phyloP scores from a whole-genome alignment of 2,797 vertebrate genomes.

The Squalus acanthias region DNA sequence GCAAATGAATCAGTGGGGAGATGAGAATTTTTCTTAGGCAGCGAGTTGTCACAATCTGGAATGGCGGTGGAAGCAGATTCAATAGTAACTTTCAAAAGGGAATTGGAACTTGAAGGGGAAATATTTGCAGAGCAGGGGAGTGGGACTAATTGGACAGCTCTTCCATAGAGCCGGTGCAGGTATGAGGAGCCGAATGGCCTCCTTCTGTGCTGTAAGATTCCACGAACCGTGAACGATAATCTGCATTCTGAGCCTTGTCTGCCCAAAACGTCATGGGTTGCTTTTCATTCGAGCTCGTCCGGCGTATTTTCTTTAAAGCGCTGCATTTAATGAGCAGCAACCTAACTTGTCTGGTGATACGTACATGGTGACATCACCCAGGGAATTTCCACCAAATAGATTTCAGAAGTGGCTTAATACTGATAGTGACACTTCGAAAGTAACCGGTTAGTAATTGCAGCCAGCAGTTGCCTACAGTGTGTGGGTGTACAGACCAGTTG shows the following conservation, averaged over 20 bases:
- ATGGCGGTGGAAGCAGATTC: background rate
- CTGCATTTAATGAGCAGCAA: background rate
- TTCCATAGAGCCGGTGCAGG: background rate
- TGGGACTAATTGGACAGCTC: background rate
- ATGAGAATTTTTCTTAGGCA: background rate
- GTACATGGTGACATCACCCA: background rate
- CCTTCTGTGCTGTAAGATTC: background rate
- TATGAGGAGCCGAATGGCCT: background rate
- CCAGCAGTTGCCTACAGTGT: background rate
- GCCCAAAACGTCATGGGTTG: background rate
- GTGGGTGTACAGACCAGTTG: constrained; percentile 10
- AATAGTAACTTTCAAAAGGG: background rate
- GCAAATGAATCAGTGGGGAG: background rate
- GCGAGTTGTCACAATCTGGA: background rate
- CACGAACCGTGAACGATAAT: background rate
- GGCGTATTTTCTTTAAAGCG: background rate
- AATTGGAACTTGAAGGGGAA: background rate
- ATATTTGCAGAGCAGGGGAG: background rate
- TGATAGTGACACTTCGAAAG: constrained; percentile 7
- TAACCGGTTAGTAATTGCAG: constrained; percentile 13
- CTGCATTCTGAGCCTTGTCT: background rate
- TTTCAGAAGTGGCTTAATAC: constrained; percentile 12
- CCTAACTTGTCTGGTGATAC: background rate
- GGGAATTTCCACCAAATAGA: constrained; percentile 26
- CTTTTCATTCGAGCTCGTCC: background rate